Base-by-base conservation (phyloP, 2,113 vertebrate genomes). In the Terrapene triunguis region DNA sequence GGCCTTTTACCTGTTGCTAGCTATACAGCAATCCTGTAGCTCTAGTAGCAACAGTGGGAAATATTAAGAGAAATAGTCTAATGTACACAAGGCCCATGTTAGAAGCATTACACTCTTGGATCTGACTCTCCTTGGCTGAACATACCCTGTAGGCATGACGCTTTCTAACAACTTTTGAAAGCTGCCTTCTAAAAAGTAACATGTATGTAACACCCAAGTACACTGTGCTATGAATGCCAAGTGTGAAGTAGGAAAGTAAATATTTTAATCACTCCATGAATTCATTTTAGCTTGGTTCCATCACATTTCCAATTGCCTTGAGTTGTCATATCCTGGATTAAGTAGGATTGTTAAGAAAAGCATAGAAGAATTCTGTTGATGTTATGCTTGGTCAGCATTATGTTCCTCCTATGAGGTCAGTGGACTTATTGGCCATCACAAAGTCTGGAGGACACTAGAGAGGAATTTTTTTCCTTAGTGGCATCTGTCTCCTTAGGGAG, bases 381-480 rank as follows among this genome's bases (percentile, higher is more conserved):
- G 35, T 69, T 69, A 57, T 65, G 10, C 55, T 94, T 88, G 90
- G 93, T 83, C 95, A 95, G 89, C 80, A 80, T 21, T 80, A 12
- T 85, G 62, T 76, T 90, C 87, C 88, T 90, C 87, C 88, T 84
- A 17, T 7, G 59, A 92, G 93, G 94, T 95, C 93, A 86, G n/a
- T 38, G 65, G 65, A 38, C 9, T 38, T 2, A 38, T 8, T 50
- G 47, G 42, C 72, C 88, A 88, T 79, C 93, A 89, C 9, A 90
- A 24, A 93, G 89, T 87, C 54, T 89, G 92, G 86, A 87, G 87
- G 80, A 21, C 86, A 69, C 79, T 55, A 54, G 42, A 85, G 13
- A 91, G 80, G 88, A 74, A 79, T 42, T 91, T 95, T 92, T 91
- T 96, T 91, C 86, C 35, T 48, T 74, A 81, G 85, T 89, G 94